Percentiles rank a stretch among this genome's conserved stretches.
phyloP scores from a whole-genome alignment of 2,888 invertebrate species.

The Lasioglossum leucozonium region DNA sequence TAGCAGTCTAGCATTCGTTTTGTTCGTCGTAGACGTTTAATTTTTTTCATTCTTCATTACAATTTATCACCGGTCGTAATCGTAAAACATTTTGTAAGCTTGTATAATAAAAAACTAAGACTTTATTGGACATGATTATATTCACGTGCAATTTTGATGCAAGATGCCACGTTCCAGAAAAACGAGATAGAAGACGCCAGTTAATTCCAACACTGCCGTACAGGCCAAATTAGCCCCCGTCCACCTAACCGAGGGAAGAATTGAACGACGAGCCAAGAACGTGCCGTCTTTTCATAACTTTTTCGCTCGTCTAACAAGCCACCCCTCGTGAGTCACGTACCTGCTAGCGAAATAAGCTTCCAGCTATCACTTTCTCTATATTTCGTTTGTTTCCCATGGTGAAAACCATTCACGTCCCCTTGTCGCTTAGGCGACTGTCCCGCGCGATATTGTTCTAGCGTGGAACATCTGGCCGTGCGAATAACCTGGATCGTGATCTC shows the following conservation, averaged over 20 bases:
- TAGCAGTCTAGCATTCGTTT: too few species aligned
- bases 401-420: neutral
- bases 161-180: neutral
- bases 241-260: neutral
- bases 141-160: neutral
- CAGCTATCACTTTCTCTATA: neutral
- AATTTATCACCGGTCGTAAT: neutral
- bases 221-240: neutral
- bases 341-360: neutral
- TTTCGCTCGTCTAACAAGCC: neutral
- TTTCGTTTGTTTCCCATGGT: neutral
- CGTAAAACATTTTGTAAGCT: neutral
- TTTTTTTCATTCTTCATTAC: neutral
- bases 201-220: neutral
- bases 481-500: neutral
- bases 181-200: neutral
- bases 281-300: neutral
- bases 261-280: neutral
- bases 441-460: constrained; percentile 6
- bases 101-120: neutral
- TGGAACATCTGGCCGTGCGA: neutral
- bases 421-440: neutral
- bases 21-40: neutral
- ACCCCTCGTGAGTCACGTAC: neutral
- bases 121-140: neutral